phyloP scores from a whole-genome alignment of 2,113 vertebrate species.

The Anarrhichthys ocellatus region DNA sequence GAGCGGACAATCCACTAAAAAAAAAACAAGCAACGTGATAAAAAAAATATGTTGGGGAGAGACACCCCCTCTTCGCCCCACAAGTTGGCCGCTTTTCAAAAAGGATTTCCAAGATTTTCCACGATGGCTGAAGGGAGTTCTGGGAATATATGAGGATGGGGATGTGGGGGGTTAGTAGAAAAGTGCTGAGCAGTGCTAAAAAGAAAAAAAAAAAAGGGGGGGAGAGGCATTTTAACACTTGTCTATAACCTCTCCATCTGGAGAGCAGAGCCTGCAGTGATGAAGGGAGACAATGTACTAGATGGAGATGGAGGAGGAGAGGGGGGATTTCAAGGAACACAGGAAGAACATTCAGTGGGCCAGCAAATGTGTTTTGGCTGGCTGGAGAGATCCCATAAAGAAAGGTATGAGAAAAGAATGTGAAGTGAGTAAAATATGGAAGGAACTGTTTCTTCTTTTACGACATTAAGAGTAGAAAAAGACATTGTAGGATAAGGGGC shows the following conservation, averaged over 20 bases:
- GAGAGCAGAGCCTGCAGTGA: constrained; percentile 52
- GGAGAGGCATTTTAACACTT: constrained; percentile 33
- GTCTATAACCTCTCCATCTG: constrained; percentile 61
- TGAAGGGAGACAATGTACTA: constrained; percentile 44
- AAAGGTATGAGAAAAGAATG: neutral
- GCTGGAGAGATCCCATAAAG: neutral
- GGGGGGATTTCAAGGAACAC: constrained; percentile 41
- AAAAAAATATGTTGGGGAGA: constrained; percentile 5
- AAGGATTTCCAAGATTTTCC: constrained; percentile 60
- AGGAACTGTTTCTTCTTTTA: constrained; percentile 1
- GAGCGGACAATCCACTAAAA: constrained; percentile 27
- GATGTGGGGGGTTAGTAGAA: neutral
- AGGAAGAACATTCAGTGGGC: constrained; percentile 37
- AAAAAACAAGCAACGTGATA: constrained; percentile 8
- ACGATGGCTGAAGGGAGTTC: constrained; percentile 45
- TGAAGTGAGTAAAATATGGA: constrained; percentile 30
- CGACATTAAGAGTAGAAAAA: neutral
- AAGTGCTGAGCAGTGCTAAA: constrained; percentile 36
- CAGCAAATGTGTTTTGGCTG: constrained; percentile 19
- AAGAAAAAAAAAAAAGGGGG: neutral
- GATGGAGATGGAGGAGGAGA: constrained; percentile 14
- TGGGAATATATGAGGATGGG: constrained; percentile 27
- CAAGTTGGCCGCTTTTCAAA: constrained; percentile 38
- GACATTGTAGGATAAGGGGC: neutral
- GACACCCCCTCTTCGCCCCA: constrained; percentile 25